Percentiles rank a stretch among this genome's conserved stretches.
Evolutionary conservation across 2,113 vertebrate genomes (phyloP).

Genomic region (Anarhynchus alexandrinus): DNA sequence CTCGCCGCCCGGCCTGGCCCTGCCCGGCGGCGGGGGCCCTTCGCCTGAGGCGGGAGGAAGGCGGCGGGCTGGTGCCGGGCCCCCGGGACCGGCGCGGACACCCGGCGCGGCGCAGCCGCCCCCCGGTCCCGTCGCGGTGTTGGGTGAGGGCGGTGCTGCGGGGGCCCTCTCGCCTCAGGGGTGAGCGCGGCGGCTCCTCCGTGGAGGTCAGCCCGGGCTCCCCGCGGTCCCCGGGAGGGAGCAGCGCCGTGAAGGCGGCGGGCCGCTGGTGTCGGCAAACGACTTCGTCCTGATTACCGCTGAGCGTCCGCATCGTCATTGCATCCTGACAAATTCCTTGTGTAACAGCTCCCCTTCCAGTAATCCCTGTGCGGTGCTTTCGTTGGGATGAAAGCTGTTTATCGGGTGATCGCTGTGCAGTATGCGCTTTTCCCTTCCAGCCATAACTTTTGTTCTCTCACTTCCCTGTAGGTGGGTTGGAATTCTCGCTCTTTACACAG

Average conservation of each 20-base stretch:
- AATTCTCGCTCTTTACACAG: constrained; percentile 80
- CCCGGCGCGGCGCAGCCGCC: no score
- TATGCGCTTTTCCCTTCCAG: fast-evolving
- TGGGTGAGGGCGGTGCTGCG: not conserved
- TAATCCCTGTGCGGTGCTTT: not conserved
- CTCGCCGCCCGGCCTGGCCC: no score
- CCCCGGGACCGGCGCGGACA: not conserved
- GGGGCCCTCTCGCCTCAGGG: not conserved
- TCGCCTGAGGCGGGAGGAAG: not conserved
- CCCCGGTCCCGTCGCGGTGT: not conserved
- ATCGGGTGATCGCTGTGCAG: fast-evolving
- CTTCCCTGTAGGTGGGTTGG: constrained; percentile 84
- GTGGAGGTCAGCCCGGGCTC: fast-evolving
- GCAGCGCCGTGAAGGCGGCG: fast-evolving
- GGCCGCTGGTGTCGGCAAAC: fast-evolving
- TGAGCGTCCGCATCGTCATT: fast-evolving
- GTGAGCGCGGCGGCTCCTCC: not conserved
- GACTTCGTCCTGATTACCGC: no score
- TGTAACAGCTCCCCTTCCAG: not conserved
- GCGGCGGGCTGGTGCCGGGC: not conserved
- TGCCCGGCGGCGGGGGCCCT: no score
- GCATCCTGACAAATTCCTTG: fast-evolving
- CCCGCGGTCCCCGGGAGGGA: no score
- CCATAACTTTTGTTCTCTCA: fast-evolving
- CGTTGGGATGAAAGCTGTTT: fast-evolving